Evolutionary conservation across 2,888 invertebrate genomes (phyloP).

Genomic region (Malacosoma neustria): DNA sequence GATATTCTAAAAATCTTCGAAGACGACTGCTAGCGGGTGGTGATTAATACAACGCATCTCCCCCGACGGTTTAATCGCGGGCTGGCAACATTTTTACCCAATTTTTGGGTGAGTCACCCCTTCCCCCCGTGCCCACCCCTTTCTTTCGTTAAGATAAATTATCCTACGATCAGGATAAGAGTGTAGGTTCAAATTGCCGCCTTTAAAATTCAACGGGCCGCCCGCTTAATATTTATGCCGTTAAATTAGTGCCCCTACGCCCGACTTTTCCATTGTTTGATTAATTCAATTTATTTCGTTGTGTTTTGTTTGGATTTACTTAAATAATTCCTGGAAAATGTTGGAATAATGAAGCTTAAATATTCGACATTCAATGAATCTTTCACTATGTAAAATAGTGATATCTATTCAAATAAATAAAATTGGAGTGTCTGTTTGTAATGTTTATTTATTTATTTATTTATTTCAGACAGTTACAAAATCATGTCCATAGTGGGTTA

Average conservation of each 20-base stretch:
- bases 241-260: constrained; percentile 39
- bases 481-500: too few relatives aligned
- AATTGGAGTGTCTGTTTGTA: too few relatives aligned
- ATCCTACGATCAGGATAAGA: constrained; percentile 73
- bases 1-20: constrained; percentile 50
- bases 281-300: constrained; percentile 6
- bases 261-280: constrained; percentile 26
- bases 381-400: too few relatives aligned
- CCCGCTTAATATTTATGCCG: constrained; percentile 64
- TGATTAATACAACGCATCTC: constrained; percentile 75
- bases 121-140: constrained; percentile 55
- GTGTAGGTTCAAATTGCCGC: constrained; percentile 74
- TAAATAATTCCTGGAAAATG: too few relatives aligned
- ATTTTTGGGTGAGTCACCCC: constrained; percentile 59
- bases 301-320: constrained; percentile 3
- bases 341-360: too few relatives aligned
- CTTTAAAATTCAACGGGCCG: constrained; percentile 69
- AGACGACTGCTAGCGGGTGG: constrained; percentile 66
- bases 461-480: too few relatives aligned
- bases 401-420: too few relatives aligned
- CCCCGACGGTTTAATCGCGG: constrained; percentile 72
- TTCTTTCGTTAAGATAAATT: constrained; percentile 76
- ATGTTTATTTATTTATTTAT: too few relatives aligned
- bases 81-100: constrained; percentile 75
- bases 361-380: too few relatives aligned